Evolutionary conservation across 2,888 invertebrate genomes (phyloP).

Genomic region (Polietes domitor): DNA sequence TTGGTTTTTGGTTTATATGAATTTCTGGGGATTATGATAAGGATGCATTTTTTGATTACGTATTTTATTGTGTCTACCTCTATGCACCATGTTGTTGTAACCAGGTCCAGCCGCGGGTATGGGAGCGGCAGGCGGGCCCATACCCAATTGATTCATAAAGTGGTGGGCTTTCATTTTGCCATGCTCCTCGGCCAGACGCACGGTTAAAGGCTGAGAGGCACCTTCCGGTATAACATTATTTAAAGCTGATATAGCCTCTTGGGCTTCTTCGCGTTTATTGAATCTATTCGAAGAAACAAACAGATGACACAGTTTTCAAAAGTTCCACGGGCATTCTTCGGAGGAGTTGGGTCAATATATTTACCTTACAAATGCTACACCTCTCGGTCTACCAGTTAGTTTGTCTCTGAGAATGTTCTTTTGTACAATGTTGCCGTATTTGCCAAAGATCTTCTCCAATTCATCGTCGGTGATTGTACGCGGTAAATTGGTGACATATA

Average conservation of each 20-base stretch:
- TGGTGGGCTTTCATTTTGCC: constrained; percentile 80
- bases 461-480: constrained; percentile 92
- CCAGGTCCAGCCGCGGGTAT: constrained; percentile 72
- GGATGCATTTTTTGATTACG: constrained; percentile 81
- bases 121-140: constrained; percentile 73
- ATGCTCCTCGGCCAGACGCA: constrained; percentile 83
- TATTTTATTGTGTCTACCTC: constrained; percentile 81
- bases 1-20: constrained; percentile 75
- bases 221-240: constrained; percentile 93
- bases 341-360: constrained; percentile 47
- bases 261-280: constrained; percentile 93
- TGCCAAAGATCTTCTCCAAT: constrained; percentile 91
- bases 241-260: constrained; percentile 92
- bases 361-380: constrained; percentile 96
- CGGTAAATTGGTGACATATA: constrained; percentile 96
- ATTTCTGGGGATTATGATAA: constrained; percentile 79
- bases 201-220: constrained; percentile 90
- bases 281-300: constrained; percentile 82
- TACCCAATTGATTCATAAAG: constrained; percentile 78
- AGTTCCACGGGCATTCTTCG: background rate
- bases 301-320: background rate
- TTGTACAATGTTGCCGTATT: constrained; percentile 95
- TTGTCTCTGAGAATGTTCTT: constrained; percentile 95
- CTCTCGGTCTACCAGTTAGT: constrained; percentile 92
- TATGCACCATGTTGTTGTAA: constrained; percentile 80